Base-by-base conservation (phyloP, 2,888 invertebrate genomes). In the Junonia oenone region DNA sequence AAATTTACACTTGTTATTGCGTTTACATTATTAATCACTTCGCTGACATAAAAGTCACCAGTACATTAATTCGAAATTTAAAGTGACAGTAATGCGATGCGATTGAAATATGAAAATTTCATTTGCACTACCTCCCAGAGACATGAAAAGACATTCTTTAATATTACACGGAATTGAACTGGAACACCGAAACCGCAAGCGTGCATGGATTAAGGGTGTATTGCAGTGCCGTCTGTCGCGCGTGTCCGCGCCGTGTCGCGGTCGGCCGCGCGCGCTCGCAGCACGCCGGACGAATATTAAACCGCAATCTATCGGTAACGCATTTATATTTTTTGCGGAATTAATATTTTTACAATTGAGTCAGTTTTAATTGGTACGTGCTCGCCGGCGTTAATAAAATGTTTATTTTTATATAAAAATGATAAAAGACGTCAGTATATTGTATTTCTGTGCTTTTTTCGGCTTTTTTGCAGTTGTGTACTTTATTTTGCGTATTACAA, bases 261-360 rank as follows among this genome's bases (percentile, higher is more conserved):
- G 55, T 55, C 38, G n/a, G n/a, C 43, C 35, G 48, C 43, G 19
- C 55, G 45, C 55, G 55, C 50, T 55, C 14, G 14, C 38, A 29
- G 38, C 55, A 51, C 51, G 51, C 43, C 38, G 33, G n/a, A 11
- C 51, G 55, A 55, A 55, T 46, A 55, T 55, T 46, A 55, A 55
- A 26, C 26, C 26, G 17, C 33, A 46, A 43, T n/a, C 43, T 43
- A 43, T 43, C 22, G 43, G 43, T 43, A 43, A 43, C 26, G 43
- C 43, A 43, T 43, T 43, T 43, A 43, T 43, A 22, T 22, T n/a
- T n/a, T 26, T 26, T 26, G 26, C 6, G 43, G 26, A 43, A 26
- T 43, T 26, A 26, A 43, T 26, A 43, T 43, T 43, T 43, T 43
- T 43, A 43, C 43, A 43, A 43, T 43, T 43, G 26, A 43, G 43